Base-by-base conservation (phyloP, 2,113 vertebrate species). In the Nerophis ophidion region DNA sequence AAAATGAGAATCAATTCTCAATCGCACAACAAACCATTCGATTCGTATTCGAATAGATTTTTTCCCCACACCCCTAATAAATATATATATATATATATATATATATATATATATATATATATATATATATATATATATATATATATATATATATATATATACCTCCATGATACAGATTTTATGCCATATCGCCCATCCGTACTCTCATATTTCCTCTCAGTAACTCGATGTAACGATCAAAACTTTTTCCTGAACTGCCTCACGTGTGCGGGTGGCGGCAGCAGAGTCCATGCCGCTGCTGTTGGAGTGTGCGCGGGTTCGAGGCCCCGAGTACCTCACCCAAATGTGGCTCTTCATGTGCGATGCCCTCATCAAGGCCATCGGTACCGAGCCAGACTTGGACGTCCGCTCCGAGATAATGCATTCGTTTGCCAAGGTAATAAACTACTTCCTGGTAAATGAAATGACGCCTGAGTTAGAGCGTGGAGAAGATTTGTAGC, bases 271-370 rank as follows among this genome's bases (percentile, higher is more conserved):
- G 54, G 95, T 98, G 70, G 97, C 97, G 0, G 97, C 96, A 0
- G 95, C 96, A 0, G 97, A 99, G 81, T 99, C 97, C 0, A 98
- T 99, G 96, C 97, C 97, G 8, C 89, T 98, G 33, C 90, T 99
- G 26, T 85, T 99, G 26, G 96, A 99, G 76, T 99, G 96, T 34
- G 97, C 96, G 0, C 80, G 93, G 57, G 95, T 99, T 0, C 91
- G 94, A 36, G 97, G 97, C 0, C 95, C 95, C 0, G 96, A 99
- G 48, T 99, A 99, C 66, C 93, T 99, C 62, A 96, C 96, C 0
- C 93, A 99, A 86, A 99, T 99, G 97, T 99, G 97, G 97, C 95
- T 94, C 84, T 99, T 99, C 83, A 99, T 99, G 96, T 99, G 97
- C 35, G 96, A 98, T 44, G 95, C 96, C 0, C 92, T 99, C 54